Evolutionary conservation across 2,797 vertebrate genomes (phyloP), one percentile per base, ranked within the genome.

Genomic region (Peromyscus aztecus): DNA sequence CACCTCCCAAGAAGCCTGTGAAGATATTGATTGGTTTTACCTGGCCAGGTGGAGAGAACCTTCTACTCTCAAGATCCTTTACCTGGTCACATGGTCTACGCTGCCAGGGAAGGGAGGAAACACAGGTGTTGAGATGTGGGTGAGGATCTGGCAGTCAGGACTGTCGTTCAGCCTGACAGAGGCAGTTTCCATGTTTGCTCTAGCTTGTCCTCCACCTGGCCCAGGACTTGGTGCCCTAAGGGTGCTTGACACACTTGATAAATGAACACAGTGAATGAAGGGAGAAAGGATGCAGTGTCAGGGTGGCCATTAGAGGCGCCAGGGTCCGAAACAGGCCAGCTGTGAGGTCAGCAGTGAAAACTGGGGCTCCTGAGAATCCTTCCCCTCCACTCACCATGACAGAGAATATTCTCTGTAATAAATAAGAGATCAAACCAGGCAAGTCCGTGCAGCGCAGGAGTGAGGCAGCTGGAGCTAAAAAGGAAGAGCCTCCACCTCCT

Each of bases 381-480:
- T 19, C 43, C 43, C 63, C 63, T 61, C 17, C n/a, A 65, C 34
- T 92, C 75, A 81, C 61, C 46, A 67, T 80, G 81, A 94, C 94
- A 97, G 95, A 97, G 83, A 98, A 97, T 96, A 97, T 95, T 95
- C 96, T 96, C 95, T 97, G 89, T 97, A 94, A 98, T 97, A 96
- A 98, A 97, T 97, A 97, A 97, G 97, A 97, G 95, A 98, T 97
- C 97, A 97, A 96, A 96, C 90, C 46, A 73, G 69, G 59, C 73
- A 61, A 19, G 81, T 88, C 89, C 17, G 57, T 27, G n/a, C 57
- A 29, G 52, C 6, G 10, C 77, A 37, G 67, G 52, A 81, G 37
- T 71, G 27, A 43, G 95, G 75, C 78, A 77, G 89, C 63, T 65
- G 55, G 46, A 92, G 91, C 96, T 97, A 80, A 89, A 96, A 91